Base-by-base conservation (phyloP, 2,113 vertebrate genomes). In the Sebastes fasciatus region DNA sequence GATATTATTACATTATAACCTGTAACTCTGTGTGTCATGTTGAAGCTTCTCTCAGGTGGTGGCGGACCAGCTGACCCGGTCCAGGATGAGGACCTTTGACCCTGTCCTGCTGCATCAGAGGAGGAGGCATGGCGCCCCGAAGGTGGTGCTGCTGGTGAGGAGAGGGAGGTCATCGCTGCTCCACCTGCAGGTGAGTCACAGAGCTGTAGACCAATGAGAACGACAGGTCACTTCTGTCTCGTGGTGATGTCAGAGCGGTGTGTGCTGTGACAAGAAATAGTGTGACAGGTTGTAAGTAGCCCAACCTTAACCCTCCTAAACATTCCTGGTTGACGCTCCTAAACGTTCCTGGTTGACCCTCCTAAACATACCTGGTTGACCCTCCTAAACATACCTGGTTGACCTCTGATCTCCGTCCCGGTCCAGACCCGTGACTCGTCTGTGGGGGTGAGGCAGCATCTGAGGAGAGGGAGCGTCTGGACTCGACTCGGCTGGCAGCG, bases 401-500 rank as follows among this genome's bases (percentile, higher is more conserved):
- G 3, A 48, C 9, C 3, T 45, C 51, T 43, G 14, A 3, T 54
- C 17, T 6, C 9, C 4, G 40, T 9, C 8, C 26, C 2, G n/a
- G 1, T 16, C 5, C 76, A 78, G 76, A 42, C 42, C 45, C 6
- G 4, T 0, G 11, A 9, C 60, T 2, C 8, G 34, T 4, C 52
- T 6, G 14, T 58, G 68, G 66, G 6, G 74, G 4, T 1, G 23
- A 34, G 2, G 51, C 10, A 2, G 74, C 19, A 2, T 11, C 45
- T 0, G 26, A 79, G 13, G 60, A 80, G 48, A 68, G 51, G 55
- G 12, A 88, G 86, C 6, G 70, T 91, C 79, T 97, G 97, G 94
- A 95, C 96, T 0, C 95, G 98, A 11, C 91, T 98, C 10, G 97
- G 97, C 23, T 58, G 88, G 69, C 42, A 0, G 54, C 43, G 4